Conservation (phyloP, 1,140 invertebrate species). For the Lordiphosa clarofinis region DNA sequence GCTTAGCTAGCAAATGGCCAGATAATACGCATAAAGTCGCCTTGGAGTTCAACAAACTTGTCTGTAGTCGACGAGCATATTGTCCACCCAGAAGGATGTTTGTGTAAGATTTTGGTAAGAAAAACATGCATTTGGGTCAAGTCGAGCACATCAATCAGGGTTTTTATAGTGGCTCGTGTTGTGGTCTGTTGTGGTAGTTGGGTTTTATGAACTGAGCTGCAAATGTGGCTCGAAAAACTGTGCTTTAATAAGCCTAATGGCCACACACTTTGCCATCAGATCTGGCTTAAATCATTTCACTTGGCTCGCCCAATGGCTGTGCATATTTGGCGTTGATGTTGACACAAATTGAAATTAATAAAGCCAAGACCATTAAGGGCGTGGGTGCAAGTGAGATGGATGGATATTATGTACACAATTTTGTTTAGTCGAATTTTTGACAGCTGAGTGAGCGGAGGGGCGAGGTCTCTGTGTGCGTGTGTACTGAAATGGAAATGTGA, state of each 20-base stretch:
- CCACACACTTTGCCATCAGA: conserved; percentile 69
- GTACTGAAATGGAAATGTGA: conserved; percentile 35
- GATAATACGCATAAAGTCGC: conserved; percentile 54
- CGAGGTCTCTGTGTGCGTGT: background rate
- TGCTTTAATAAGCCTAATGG: conserved; percentile 70
- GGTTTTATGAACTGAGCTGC: conserved; percentile 49
- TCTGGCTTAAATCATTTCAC: conserved; percentile 63
- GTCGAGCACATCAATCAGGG: conserved; percentile 69
- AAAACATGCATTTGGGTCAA: conserved; percentile 75
- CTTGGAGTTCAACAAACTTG: conserved; percentile 13
- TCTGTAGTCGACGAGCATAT: conserved; percentile 1
- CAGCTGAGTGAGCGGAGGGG: conserved; percentile 14
- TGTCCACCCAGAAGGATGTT: conserved; percentile 20
- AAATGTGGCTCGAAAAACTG: conserved; percentile 40
- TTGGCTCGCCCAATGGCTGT: conserved; percentile 28
- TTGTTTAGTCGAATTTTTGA: conserved; percentile 63
- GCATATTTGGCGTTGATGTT: conserved; percentile 67
- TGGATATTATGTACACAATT: conserved; percentile 38
- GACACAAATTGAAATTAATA: conserved; percentile 77
- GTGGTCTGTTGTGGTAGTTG: conserved; percentile 33
- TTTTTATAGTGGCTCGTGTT: conserved; percentile 51
- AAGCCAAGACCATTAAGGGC: conserved; percentile 29
- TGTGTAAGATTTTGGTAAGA: conserved; percentile 55
- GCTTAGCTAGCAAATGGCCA: conserved; percentile 53
- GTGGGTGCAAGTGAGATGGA: conserved; percentile 9